Conservation (phyloP, 1,140 invertebrate genomes). For the Lamellibrachia luymesi region DNA sequence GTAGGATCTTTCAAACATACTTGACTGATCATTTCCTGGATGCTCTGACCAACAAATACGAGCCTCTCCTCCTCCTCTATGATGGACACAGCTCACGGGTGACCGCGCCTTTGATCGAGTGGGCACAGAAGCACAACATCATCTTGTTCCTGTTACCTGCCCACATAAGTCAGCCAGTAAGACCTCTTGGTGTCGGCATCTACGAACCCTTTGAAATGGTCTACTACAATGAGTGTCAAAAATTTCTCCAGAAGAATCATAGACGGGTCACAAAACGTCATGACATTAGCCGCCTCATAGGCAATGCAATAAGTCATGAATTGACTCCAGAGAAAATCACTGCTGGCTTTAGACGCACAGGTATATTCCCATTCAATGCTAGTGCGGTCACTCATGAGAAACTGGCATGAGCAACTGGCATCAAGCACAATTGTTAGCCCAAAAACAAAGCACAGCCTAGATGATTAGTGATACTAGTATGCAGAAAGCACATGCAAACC, state of each 20-base stretch:
- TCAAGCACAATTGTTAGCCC: neutral
- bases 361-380: neutral
- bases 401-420: neutral
- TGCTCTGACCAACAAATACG: slow-evolving; percentile 36
- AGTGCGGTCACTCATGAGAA: neutral
- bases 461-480: too few species aligned
- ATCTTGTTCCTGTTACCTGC: slow-evolving; percentile 35
- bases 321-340: neutral
- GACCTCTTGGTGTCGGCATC: slow-evolving; percentile 32
- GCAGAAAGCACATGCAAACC: too few species aligned
- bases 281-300: neutral
- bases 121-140: slow-evolving; percentile 31
- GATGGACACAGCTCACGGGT: slow-evolving; percentile 53
- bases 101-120: slow-evolving; percentile 24
- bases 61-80: slow-evolving; percentile 49
- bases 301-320: neutral
- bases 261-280: neutral
- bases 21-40: slow-evolving; percentile 54
- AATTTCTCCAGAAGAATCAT: neutral
- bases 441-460: too few species aligned
- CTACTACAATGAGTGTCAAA: slow-evolving; percentile 24
- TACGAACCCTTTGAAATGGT: slow-evolving; percentile 33
- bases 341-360: neutral
- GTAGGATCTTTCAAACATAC: slow-evolving; percentile 56
- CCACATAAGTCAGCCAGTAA: slow-evolving; percentile 33